These are phyloP conservation scores for Coleophora flavipennella DNA, from an alignment of 2,888 invertebrate species.

Conservation along the genomic window DNA sequence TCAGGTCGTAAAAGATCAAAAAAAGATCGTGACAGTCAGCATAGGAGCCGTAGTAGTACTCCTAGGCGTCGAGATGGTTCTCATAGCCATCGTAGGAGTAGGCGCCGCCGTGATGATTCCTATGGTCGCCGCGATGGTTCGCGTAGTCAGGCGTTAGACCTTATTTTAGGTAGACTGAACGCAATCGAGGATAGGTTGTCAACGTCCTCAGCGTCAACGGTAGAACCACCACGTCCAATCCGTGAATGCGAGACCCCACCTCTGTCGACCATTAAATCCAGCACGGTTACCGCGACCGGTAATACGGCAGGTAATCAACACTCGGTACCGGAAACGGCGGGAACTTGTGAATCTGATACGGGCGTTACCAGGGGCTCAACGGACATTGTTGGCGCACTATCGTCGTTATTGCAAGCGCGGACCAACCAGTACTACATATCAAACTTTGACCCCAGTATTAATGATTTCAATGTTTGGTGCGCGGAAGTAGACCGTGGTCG, in stretches of 20 bases:
- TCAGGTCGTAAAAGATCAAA: neutral
- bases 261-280: neutral
- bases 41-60: neutral
- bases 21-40: neutral
- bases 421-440: conserved; percentile 5
- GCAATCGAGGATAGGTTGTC: too few relatives aligned
- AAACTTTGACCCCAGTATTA: conserved; percentile 8
- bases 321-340: neutral
- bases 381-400: neutral
- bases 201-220: too few relatives aligned
- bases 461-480: conserved; percentile 8
- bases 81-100: neutral
- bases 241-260: neutral
- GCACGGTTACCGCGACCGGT: neutral
- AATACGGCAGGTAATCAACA: neutral
- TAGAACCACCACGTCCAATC: neutral
- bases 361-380: neutral
- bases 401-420: neutral
- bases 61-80: neutral
- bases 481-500: conserved; percentile 10
- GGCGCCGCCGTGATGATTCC: neutral
- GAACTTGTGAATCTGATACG: neutral
- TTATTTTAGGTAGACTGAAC: too few relatives aligned
- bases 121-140: neutral
- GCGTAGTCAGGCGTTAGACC: neutral